phyloP scores from a whole-genome alignment of 2,888 invertebrate genomes.

The Cyrtodaria siliqua region DNA sequence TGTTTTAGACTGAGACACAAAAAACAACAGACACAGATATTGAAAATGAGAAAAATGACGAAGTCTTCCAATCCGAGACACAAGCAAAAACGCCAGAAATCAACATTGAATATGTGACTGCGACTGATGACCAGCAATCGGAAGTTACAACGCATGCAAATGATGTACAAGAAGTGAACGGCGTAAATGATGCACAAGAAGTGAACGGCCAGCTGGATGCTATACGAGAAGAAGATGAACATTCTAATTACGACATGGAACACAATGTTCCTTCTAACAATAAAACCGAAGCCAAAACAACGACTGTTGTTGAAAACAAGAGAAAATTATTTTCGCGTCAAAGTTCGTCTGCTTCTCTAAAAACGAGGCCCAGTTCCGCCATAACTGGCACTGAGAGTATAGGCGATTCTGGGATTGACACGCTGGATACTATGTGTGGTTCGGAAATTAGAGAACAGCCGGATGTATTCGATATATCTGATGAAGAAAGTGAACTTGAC shows the following conservation, averaged over 20 bases:
- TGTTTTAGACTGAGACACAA: not conserved
- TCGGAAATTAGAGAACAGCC: slow-evolving; percentile 54
- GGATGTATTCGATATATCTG: slow-evolving; percentile 58
- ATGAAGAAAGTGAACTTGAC: slow-evolving; percentile 25
- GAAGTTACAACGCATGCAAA: not conserved
- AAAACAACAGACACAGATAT: not conserved
- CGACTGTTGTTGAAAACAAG: slow-evolving; percentile 36
- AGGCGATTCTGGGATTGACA: slow-evolving; percentile 56
- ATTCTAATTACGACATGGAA: slow-evolving; percentile 44
- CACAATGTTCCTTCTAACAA: slow-evolving; percentile 4
- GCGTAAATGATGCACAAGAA: slow-evolving; percentile 1
- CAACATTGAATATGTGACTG: too few species aligned
- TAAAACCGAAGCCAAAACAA: slow-evolving; percentile 22
- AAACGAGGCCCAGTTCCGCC: slow-evolving; percentile 22
- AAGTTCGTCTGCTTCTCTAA: slow-evolving; percentile 58
- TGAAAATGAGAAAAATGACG: not conserved
- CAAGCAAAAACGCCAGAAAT: not conserved
- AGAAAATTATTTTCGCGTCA: slow-evolving; percentile 54
- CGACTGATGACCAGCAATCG: too few species aligned
- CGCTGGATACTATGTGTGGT: slow-evolving; percentile 43
- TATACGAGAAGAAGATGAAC: slow-evolving; percentile 61
- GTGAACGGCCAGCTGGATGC: slow-evolving; percentile 26
- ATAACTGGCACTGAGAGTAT: slow-evolving; percentile 39
- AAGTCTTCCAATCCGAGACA: not conserved
- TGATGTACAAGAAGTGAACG: slow-evolving; percentile 11